Evolutionary conservation across 2,888 invertebrate species (phyloP).

Genomic region (Hyposoter didymator): DNA sequence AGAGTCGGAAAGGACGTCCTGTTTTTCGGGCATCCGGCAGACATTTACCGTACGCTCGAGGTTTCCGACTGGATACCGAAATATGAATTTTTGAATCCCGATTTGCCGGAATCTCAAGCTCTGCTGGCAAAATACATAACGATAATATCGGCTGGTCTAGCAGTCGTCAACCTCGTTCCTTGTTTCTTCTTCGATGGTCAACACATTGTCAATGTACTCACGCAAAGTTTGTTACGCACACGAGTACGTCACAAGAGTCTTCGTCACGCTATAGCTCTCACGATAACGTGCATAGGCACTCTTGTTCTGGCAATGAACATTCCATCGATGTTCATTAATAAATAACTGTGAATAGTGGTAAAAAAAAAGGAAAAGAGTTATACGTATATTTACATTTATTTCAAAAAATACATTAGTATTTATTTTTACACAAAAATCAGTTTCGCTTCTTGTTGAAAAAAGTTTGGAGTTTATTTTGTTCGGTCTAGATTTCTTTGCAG

Average conservation of each 20-base stretch:
- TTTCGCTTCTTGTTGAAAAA: conserved; percentile 54
- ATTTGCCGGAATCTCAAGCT: conserved; percentile 89
- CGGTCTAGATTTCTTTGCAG: conserved; percentile 88
- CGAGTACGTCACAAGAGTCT: conserved; percentile 85
- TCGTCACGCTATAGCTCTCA: conserved; percentile 88
- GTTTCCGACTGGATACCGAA: conserved; percentile 93
- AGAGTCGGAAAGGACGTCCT: conserved; percentile 88
- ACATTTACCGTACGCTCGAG: conserved; percentile 89
- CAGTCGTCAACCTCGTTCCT: conserved; percentile 95
- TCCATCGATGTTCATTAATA: conserved; percentile 86
- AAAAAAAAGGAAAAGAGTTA: conserved; percentile 41
- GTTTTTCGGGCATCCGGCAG: conserved; percentile 92
- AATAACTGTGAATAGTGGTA: conserved; percentile 75
- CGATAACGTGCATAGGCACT: conserved; percentile 91
- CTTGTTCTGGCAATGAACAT: conserved; percentile 88
- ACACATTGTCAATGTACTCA: conserved; percentile 91
- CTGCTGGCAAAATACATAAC: conserved; percentile 92
- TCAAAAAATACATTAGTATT: conserved; percentile 28
- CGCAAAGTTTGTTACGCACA: conserved; percentile 86
- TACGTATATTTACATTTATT: conserved; percentile 45
- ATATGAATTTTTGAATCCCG: conserved; percentile 86
- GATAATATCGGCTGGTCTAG: conserved; percentile 95
- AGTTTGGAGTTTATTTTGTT: conserved; percentile 83
- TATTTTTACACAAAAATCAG: conserved; percentile 30
- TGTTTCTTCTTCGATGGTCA: conserved; percentile 98